Conservation (phyloP, 2,888 invertebrate genomes). For the Mesochorus sp. region DNA sequence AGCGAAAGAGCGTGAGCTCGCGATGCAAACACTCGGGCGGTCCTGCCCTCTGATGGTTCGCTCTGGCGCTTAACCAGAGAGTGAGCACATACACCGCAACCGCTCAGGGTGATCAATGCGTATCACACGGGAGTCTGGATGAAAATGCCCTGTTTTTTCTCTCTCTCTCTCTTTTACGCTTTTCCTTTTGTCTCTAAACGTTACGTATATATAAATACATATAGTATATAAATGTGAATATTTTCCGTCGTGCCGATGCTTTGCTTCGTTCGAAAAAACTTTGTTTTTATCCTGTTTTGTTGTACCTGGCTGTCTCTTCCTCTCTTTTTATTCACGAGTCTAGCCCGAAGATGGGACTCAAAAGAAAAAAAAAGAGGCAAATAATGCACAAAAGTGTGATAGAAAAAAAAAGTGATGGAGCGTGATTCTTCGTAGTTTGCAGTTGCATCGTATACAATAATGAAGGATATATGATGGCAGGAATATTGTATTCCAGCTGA, state of each 20-base stretch:
- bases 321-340: slow-evolving; percentile 63
- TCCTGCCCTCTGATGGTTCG: slow-evolving; percentile 38
- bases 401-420: slow-evolving; percentile 39
- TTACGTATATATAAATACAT: neutral
- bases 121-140: slow-evolving; percentile 74
- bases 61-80: slow-evolving; percentile 42
- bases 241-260: slow-evolving; percentile 61
- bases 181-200: slow-evolving; percentile 16
- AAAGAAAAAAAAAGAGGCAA: slow-evolving; percentile 20
- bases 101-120: slow-evolving; percentile 74
- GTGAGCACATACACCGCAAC: slow-evolving; percentile 49
- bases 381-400: slow-evolving; percentile 23
- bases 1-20: slow-evolving; percentile 68
- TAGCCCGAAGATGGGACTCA: slow-evolving; percentile 60
- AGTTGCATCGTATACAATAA: too few species aligned
- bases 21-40: slow-evolving; percentile 65
- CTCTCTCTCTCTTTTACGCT: slow-evolving; percentile 56
- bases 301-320: slow-evolving; percentile 12
- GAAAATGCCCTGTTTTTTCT: slow-evolving; percentile 71
- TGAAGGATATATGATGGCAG: too few species aligned
- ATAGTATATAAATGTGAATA: slow-evolving; percentile 17
- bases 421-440: neutral
- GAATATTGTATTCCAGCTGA: too few species aligned
- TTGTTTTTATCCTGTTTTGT: slow-evolving; percentile 51
- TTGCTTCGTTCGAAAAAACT: slow-evolving; percentile 43